Evolutionary conservation across 2,888 invertebrate species (phyloP), one percentile per base, ranked within the genome.

Genomic region (Agrochola circellaris): DNA sequence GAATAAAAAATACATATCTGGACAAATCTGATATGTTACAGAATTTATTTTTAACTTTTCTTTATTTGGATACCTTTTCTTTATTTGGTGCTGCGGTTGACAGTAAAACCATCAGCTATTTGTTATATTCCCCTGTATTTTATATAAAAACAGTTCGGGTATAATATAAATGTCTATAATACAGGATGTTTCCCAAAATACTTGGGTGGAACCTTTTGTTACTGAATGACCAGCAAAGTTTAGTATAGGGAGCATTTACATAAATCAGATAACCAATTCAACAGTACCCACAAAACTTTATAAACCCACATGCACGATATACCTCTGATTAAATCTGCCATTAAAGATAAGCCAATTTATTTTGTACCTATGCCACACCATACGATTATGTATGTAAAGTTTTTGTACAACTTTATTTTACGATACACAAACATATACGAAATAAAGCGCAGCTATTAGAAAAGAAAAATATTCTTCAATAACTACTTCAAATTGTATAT

Each of bases 331-430:
- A 60, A 45, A 78, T 66, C 60, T 15, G 15, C 54, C 17, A n/a
- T 42, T 34, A 34, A 17, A 81, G 42, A 58, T 75, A 81, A 75
- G 17, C 26, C 17, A 64, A 75, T 58, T 58, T 64, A 81, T 51
- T 15, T 8, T 48, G 4, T 48, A 30, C 11, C 3, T 20, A 38
- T 23, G 42, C 23, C 23, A 38, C 15, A n/a, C 17, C 51, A 51
- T 2, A 51, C 3, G 20, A 3, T 11, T 34, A 34, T 4, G 7
- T 34, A 20, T 15, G 34, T 17, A 23, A 54, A 64, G 11, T 48
- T 20, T 62, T 62, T 51, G 54, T 42, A 45, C 45, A 15, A 5
- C 6, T 34, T 38, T 26, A 38, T 45, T 38, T 34, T 23, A 23
- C 1, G 2, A 48, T 51, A 62, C 1, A 1, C 0, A 34, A 34